Conservation (phyloP, 2,797 vertebrate species). For the Anas georgica region DNA sequence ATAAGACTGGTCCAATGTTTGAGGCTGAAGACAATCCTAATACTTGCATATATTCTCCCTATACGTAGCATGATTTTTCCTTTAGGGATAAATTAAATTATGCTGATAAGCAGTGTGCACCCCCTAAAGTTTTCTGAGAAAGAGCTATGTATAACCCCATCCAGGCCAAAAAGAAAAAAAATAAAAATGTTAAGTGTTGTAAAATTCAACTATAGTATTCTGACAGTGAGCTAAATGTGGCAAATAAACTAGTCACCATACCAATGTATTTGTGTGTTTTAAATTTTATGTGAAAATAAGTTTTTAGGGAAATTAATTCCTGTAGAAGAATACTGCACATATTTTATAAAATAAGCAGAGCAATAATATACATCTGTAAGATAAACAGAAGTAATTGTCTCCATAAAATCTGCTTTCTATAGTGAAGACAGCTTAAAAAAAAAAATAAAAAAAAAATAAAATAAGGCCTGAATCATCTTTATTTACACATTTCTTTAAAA, state of each 20-base stretch:
- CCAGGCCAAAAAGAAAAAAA: background rate
- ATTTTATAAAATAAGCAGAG: background rate
- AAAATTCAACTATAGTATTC: background rate
- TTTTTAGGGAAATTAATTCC: background rate
- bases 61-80: background rate
- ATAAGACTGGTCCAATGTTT: background rate
- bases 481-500: background rate
- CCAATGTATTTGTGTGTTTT: background rate
- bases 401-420: background rate
- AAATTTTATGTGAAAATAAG: background rate
- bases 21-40: background rate
- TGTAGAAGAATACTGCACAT: background rate
- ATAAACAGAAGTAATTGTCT: background rate
- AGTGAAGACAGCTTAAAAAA: background rate
- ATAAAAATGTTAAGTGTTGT: background rate
- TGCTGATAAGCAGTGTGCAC: background rate
- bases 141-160: background rate
- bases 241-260: background rate
- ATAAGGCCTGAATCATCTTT: too few relatives aligned
- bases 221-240: background rate
- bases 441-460: background rate
- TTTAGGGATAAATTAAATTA: background rate
- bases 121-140: background rate
- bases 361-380: background rate
- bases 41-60: background rate